phyloP scores from a whole-genome alignment of 2,113 vertebrate species.

The Crypturellus undulatus region DNA sequence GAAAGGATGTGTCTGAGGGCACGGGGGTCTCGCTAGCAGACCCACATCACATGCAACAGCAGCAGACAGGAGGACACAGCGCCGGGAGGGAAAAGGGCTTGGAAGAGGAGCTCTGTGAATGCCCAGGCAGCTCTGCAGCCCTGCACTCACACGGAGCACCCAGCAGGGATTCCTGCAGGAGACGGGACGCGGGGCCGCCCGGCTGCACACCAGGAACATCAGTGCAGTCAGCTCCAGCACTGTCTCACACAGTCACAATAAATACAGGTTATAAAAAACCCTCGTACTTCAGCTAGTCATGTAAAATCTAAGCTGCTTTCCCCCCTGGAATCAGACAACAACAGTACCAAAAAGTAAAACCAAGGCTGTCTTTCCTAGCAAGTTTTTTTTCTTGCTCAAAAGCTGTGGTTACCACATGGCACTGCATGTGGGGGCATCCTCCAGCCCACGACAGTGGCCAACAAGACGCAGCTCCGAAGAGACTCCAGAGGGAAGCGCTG shows the following conservation, averaged over 20 bases:
- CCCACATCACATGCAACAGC: fast-evolving
- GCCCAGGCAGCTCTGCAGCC: not conserved
- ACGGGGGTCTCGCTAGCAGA: not conserved
- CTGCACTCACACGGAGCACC: fast-evolving
- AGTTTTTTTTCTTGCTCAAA: not conserved
- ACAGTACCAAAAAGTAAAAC: conserved; percentile 15
- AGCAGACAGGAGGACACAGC: not conserved
- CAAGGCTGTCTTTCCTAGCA: not conserved
- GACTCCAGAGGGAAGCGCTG: not conserved
- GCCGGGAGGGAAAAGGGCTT: not conserved
- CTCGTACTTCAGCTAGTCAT: not conserved
- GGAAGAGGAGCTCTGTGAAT: fast-evolving
- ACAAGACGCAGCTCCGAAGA: fast-evolving
- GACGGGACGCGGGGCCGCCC: not conserved
- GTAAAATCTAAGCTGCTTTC: not conserved
- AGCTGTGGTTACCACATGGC: not conserved
- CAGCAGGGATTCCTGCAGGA: fast-evolving
- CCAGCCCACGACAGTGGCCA: fast-evolving
- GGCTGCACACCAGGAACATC: fast-evolving
- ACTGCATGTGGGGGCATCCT: not conserved
- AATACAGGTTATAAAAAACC: not conserved
- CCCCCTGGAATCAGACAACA: not conserved
- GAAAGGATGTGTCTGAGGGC: fast-evolving
- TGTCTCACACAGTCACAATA: not conserved
- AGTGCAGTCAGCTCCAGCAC: not conserved